phyloP scores from a whole-genome alignment of 2,113 vertebrate species.

The Apodemus speciosus region DNA sequence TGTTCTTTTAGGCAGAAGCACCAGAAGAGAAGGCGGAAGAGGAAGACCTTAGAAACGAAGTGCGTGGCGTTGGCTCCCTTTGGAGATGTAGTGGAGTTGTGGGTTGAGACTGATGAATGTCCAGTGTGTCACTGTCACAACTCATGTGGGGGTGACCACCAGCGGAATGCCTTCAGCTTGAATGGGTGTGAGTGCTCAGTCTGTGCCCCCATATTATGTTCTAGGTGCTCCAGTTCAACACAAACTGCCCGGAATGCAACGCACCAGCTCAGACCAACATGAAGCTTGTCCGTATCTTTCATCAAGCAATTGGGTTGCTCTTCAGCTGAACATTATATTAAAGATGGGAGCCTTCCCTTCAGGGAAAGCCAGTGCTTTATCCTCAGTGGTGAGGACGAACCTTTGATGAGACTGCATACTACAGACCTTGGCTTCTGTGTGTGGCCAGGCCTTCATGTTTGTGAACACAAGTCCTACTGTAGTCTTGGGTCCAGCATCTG shows the following conservation, averaged over 20 bases:
- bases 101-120: not conserved
- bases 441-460: not conserved
- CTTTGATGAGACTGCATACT: not conserved
- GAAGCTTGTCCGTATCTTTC: slow-evolving; percentile 96
- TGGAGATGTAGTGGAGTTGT: not conserved
- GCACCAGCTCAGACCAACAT: slow-evolving; percentile 94
- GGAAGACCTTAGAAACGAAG: slow-evolving; percentile 92
- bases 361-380: not conserved
- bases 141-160: not conserved
- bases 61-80: slow-evolving; percentile 52
- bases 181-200: not conserved
- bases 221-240: slow-evolving; percentile 93
- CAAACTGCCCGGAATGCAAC: slow-evolving; percentile 96
- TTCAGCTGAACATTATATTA: not conserved
- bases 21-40: slow-evolving; percentile 74
- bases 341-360: not conserved
- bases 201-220: rapidly evolving
- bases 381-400: not conserved
- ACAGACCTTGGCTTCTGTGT: not conserved
- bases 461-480: not conserved
- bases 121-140: not conserved
- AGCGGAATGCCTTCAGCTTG: not conserved
- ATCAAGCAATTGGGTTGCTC: not conserved
- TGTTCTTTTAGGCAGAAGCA: slow-evolving; percentile 80
- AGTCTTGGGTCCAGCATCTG: not conserved